Percentiles rank a stretch among this genome's conserved stretches.
Evolutionary conservation across 2,113 vertebrate genomes (phyloP).

Genomic region (Turnix velox): DNA sequence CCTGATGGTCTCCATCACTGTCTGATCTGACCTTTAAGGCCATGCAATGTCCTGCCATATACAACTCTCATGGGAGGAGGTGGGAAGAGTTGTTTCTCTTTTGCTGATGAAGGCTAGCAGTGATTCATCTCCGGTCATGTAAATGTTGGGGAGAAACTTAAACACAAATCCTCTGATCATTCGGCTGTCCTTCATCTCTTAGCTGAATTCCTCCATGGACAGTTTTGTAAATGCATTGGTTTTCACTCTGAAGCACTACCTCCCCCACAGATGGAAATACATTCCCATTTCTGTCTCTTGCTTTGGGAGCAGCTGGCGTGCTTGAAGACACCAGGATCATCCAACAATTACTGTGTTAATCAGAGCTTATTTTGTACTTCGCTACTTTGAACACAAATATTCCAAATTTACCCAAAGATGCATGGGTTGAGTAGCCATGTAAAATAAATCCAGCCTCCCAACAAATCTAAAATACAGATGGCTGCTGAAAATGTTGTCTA

Average conservation of each 20-base stretch:
- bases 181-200: background rate
- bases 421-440: background rate
- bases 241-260: background rate
- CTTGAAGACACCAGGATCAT: background rate
- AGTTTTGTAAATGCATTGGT: background rate
- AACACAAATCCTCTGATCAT: background rate
- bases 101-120: background rate
- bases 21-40: background rate
- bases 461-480: background rate
- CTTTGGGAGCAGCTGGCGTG: constrained; percentile 1
- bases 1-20: background rate
- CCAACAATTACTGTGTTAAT: background rate
- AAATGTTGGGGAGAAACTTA: background rate
- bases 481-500: background rate
- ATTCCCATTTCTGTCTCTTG: background rate
- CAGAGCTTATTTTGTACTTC: constrained; percentile 22
- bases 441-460: background rate
- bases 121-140: background rate
- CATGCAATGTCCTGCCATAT: fast-evolving
- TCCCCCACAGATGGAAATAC: background rate
- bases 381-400: constrained; percentile 4
- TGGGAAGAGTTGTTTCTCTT: background rate
- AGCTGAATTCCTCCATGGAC: background rate
- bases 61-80: background rate
- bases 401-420: background rate